A percentile compares a stretch with the other conserved stretches of the same genome.
Evolutionary conservation across 2,113 vertebrate genomes (phyloP).

Genomic region (Poicephalus meyeri): DNA sequence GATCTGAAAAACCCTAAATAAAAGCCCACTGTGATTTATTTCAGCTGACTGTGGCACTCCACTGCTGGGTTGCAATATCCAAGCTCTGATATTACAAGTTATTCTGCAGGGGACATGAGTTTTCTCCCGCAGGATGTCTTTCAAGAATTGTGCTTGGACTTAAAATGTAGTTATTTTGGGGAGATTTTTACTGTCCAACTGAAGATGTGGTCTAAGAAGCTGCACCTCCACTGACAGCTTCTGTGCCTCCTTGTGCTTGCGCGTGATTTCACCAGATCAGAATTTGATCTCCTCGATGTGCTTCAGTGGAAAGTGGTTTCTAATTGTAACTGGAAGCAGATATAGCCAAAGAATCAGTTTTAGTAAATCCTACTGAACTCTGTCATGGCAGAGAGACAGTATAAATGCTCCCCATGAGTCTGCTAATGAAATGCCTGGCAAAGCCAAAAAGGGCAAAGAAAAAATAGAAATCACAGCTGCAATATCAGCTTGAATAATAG

Average conservation of each 20-base stretch:
- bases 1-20: background rate
- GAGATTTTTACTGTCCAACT: background rate
- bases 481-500: slow-evolving; percentile 68
- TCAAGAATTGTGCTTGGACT: background rate
- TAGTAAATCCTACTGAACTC: slow-evolving; percentile 61
- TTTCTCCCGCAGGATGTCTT: background rate
- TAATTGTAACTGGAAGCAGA: slow-evolving; percentile 55
- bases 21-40: background rate
- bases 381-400: slow-evolving; percentile 41
- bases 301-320: slow-evolving; percentile 26
- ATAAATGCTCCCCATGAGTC: slow-evolving; percentile 53
- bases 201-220: background rate
- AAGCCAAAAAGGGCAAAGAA: slow-evolving; percentile 71
- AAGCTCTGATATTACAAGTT: background rate
- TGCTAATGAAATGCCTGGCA: slow-evolving; percentile 67
- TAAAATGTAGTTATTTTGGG: background rate
- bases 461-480: slow-evolving; percentile 71
- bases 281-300: background rate
- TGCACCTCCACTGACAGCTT: background rate
- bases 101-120: background rate
- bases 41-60: background rate
- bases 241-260: background rate
- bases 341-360: slow-evolving; percentile 41
- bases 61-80: background rate
- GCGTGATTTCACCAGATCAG: background rate